Evolutionary conservation across 2,797 vertebrate species (phyloP).

Genomic region (Monodelphis domestica): DNA sequence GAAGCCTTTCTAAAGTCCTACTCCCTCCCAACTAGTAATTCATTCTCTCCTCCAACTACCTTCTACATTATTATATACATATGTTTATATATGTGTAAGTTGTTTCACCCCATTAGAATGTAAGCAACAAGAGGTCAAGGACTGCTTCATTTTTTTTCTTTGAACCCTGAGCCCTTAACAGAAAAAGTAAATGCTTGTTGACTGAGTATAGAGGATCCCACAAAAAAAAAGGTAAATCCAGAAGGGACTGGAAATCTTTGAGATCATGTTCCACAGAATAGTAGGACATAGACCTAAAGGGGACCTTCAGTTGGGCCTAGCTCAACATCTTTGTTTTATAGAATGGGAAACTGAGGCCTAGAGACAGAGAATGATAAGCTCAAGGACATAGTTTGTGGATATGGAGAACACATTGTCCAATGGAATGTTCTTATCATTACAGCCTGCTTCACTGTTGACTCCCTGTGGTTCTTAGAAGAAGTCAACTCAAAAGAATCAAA

Average conservation of each 20-base stretch:
- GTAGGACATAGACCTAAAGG: not conserved
- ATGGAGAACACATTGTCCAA: not conserved
- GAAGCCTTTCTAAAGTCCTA: not conserved
- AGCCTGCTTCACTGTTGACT: not conserved
- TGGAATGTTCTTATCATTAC: not conserved
- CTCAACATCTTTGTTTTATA: not conserved
- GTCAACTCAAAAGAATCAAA: not conserved
- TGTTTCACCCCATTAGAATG: not conserved
- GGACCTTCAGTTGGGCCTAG: not conserved
- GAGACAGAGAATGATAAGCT: not conserved
- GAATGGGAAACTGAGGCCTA: not conserved
- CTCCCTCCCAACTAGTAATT: too few relatives aligned
- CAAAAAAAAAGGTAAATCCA: not conserved
- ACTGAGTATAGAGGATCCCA: not conserved
- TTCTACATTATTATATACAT: not conserved
- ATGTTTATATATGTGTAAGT: not conserved
- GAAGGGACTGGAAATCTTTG: not conserved
- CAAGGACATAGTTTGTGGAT: not conserved
- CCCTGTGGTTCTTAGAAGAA: not conserved
- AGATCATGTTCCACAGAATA: not conserved
- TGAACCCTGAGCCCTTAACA: not conserved
- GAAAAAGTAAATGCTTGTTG: not conserved
- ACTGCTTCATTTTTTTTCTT: not conserved
- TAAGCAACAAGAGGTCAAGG: not conserved
- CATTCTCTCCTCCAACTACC: not conserved